Percentiles rank a stretch among this genome's conserved stretches.
Conservation (phyloP, 2,888 invertebrate species). For the Emesis russula region DNA sequence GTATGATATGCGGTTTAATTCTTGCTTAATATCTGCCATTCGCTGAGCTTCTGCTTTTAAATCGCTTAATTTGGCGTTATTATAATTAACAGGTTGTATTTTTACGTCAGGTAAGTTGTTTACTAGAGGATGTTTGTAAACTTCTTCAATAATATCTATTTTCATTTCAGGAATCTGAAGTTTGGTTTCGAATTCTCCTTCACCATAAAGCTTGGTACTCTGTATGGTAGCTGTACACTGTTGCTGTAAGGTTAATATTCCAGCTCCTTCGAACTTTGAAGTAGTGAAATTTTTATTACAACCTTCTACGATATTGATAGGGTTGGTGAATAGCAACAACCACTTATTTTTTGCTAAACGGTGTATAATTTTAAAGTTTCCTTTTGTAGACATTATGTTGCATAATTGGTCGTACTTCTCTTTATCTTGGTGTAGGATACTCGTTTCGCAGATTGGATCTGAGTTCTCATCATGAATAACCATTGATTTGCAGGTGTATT, state of each 20-base stretch:
- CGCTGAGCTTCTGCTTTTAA: constrained; percentile 9
- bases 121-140: constrained; percentile 2
- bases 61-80: background rate
- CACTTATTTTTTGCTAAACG: background rate
- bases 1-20: background rate
- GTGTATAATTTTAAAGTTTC: background rate
- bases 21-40: constrained; percentile 25
- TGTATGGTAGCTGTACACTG: background rate
- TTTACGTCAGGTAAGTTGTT: background rate
- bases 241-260: background rate
- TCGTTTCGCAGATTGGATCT: constrained; percentile 26
- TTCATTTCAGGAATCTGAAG: background rate
- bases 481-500: background rate
- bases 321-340: background rate
- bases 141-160: constrained; percentile 2
- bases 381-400: constrained; percentile 5
- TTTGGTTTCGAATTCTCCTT: background rate
- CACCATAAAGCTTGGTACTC: background rate
- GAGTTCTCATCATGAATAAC: constrained; percentile 12
- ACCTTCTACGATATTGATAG: background rate
- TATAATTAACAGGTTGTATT: background rate
- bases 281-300: background rate
- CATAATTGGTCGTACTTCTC: background rate
- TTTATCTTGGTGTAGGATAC: constrained; percentile 19
- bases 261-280: background rate